Conservation (phyloP, 1,140 invertebrate species). For the Rhyacophila brunnea region DNA sequence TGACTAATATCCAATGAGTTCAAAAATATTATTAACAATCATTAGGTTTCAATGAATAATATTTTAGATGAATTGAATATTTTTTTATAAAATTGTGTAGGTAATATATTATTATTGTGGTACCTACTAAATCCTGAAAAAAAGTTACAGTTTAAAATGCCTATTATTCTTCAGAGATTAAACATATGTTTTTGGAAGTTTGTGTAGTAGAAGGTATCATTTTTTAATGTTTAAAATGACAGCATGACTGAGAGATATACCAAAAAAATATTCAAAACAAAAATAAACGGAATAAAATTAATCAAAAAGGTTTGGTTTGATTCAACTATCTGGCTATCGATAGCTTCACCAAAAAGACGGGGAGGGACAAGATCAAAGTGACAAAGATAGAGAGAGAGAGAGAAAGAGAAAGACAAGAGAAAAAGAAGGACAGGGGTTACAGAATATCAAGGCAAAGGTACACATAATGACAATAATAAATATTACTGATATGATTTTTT, state of each 20-base stretch:
- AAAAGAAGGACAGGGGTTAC: constrained; percentile 27
- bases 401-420: constrained; percentile 28
- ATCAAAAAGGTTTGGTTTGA: neutral
- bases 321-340: neutral
- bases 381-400: neutral
- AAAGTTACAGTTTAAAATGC: too few species aligned
- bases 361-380: constrained; percentile 8
- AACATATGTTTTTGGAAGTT: neutral
- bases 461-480: constrained; percentile 30
- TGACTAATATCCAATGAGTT: too few species aligned
- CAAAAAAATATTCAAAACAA: neutral
- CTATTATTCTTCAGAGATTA: too few species aligned
- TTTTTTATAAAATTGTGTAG: too few species aligned
- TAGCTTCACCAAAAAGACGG: neutral
- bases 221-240: neutral
- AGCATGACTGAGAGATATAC: constrained; percentile 1
- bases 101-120: too few species aligned
- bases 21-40: too few species aligned
- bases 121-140: too few species aligned
- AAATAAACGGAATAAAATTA: neutral
- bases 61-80: too few species aligned
- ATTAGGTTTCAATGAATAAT: too few species aligned
- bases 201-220: constrained; percentile 1
- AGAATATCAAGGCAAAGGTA: constrained; percentile 31
- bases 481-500: constrained; percentile 7